These are phyloP conservation scores for Leptopilina drosophilae DNA, from an alignment of 2,888 invertebrate species.

Conservation along the genomic window DNA sequence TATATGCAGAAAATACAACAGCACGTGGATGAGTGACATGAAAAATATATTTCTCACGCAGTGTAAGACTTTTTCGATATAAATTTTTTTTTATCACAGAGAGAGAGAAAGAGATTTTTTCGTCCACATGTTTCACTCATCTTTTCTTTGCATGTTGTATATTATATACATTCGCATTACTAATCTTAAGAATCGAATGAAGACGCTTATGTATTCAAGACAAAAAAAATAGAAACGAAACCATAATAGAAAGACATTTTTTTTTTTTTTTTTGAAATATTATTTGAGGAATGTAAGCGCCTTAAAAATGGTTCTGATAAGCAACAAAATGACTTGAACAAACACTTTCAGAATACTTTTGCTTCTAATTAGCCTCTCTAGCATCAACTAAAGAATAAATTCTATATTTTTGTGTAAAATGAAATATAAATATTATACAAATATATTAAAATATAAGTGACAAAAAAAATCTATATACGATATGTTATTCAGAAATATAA, in stretches of 20 bases:
- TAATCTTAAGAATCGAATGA: constrained; percentile 5
- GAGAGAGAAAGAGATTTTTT: no score
- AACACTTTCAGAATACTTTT: constrained; percentile 58
- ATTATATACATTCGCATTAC: neutral
- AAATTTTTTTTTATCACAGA: no score
- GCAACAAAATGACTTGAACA: constrained; percentile 45
- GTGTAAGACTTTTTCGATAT: no score
- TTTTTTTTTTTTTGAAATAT: neutral
- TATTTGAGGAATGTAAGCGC: neutral
- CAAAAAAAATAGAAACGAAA: neutral
- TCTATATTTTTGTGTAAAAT: constrained; percentile 76
- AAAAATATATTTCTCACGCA: no score
- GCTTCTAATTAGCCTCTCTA: constrained; percentile 62
- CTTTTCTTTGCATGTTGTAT: constrained; percentile 1
- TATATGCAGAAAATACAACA: no score
- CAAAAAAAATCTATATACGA: constrained; percentile 70
- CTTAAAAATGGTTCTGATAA: constrained; percentile 26
- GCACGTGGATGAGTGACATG: no score
- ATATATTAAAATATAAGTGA: constrained; percentile 66
- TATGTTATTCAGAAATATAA: constrained; percentile 73
- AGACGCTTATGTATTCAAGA: constrained; percentile 6
- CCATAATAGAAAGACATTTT: neutral
- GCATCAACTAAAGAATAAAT: constrained; percentile 70
- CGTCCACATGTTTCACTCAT: constrained; percentile 6
- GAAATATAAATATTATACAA: constrained; percentile 64